phyloP scores from a whole-genome alignment of 2,797 vertebrate species.

The Helostoma temminkii region DNA sequence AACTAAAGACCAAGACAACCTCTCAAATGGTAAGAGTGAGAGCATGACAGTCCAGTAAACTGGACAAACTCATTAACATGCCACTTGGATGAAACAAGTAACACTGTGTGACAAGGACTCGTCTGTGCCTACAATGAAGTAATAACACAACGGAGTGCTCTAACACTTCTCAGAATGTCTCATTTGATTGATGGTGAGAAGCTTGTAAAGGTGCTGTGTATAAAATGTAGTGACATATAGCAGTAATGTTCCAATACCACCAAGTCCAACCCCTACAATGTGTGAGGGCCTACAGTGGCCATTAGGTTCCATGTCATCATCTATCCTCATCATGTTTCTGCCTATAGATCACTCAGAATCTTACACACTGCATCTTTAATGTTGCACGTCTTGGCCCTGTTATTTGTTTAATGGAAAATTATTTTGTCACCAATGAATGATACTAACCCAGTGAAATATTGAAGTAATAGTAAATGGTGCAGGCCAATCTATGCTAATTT shows the following conservation, averaged over 20 bases:
- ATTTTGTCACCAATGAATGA: not conserved
- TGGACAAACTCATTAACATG: constrained; percentile 54
- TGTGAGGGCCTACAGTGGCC: too few species aligned
- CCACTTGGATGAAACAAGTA: constrained; percentile 41
- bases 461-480: not conserved
- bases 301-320: too few species aligned
- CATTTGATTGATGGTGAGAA: not conserved
- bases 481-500: not conserved
- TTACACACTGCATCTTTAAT: not conserved
- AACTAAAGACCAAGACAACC: constrained; percentile 80
- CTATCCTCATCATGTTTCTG: too few species aligned
- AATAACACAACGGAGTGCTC: constrained; percentile 32
- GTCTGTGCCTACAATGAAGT: constrained; percentile 36
- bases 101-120: constrained; percentile 14
- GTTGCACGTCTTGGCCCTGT: constrained; percentile 44
- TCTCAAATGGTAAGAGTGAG: constrained; percentile 85
- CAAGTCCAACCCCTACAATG: too few species aligned
- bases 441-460: constrained; percentile 33
- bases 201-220: not conserved
- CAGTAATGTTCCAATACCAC: too few species aligned
- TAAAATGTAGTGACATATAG: too few species aligned
- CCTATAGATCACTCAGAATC: too few species aligned
- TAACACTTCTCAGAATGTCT: constrained; percentile 5
- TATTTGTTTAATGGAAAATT: constrained; percentile 12
- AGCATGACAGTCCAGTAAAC: constrained; percentile 70